phyloP scores from a whole-genome alignment of 1,140 invertebrate genomes.

The Heliconius hermathena region DNA sequence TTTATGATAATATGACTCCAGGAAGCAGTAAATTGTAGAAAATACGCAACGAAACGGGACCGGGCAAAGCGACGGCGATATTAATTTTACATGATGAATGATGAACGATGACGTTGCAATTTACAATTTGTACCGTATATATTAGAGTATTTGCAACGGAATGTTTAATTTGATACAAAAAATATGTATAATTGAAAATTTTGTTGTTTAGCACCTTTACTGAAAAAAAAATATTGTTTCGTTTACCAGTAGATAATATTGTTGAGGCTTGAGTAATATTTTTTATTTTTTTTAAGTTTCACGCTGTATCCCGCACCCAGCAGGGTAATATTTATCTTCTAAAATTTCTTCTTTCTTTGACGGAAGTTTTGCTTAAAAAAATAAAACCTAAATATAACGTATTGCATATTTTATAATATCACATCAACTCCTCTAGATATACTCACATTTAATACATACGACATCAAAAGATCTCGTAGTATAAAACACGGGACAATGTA shows the following conservation, averaged over 20 bases:
- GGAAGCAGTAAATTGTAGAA: conserved; percentile 67
- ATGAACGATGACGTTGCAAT: conserved; percentile 74
- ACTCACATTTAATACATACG: conserved; percentile 21
- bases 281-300: too few species aligned
- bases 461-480: conserved; percentile 55
- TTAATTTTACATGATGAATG: conserved; percentile 79
- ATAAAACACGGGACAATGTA: conserved; percentile 49
- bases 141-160: conserved; percentile 45
- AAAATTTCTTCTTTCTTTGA: background rate
- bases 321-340: too few species aligned
- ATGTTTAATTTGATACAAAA: conserved; percentile 42
- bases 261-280: too few species aligned
- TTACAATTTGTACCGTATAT: conserved; percentile 63
- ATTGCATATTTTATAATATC: conserved; percentile 7
- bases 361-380: background rate
- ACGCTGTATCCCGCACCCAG: too few species aligned
- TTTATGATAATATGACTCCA: conserved; percentile 59
- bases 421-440: background rate
- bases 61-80: conserved; percentile 59
- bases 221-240: too few species aligned
- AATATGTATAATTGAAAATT: conserved; percentile 20
- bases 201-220: background rate
- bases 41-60: conserved; percentile 57
- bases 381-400: background rate
- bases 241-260: too few species aligned